These are phyloP conservation scores for Macroglossus sobrinus DNA, from an alignment of 2,113 vertebrate species.

Conservation along the genomic window DNA sequence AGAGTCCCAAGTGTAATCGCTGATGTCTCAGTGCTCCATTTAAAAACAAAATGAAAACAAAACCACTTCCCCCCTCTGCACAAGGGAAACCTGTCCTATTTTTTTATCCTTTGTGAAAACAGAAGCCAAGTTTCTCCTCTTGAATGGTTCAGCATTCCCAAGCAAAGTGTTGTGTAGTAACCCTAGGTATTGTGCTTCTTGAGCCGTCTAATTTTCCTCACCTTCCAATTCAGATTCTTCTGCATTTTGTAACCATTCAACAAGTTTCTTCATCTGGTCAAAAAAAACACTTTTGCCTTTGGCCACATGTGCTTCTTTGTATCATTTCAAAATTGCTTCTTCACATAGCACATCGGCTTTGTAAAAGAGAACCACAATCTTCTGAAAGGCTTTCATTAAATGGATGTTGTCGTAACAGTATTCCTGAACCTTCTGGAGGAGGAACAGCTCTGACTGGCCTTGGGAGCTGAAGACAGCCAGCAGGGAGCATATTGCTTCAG, in stretches of 20 bases:
- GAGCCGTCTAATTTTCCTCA: conserved; percentile 84
- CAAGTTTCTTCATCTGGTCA: conserved; percentile 96
- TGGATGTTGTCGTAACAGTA: conserved; percentile 97
- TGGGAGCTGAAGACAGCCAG: conserved; percentile 94
- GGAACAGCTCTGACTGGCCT: conserved; percentile 92
- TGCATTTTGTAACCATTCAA: conserved; percentile 94
- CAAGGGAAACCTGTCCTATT: conserved; percentile 82
- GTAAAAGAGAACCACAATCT: conserved; percentile 95
- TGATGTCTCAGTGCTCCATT: conserved; percentile 82
- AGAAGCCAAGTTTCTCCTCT: conserved; percentile 81
- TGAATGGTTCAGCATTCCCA: conserved; percentile 75
- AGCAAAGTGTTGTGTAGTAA: conserved; percentile 62
- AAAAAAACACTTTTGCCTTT: conserved; percentile 95
- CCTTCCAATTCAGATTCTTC: conserved; percentile 94
- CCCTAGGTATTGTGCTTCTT: conserved; percentile 72
- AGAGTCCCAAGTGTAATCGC: conserved; percentile 82
- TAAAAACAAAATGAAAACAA: conserved; percentile 72
- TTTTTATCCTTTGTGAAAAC: conserved; percentile 75
- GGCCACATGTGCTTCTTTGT: conserved; percentile 91
- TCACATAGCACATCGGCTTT: conserved; percentile 96
- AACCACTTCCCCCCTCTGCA: conserved; percentile 78
- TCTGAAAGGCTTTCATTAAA: conserved; percentile 97
- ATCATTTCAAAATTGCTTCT: conserved; percentile 93
- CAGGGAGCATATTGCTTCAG: conserved; percentile 93
- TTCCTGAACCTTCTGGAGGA: conserved; percentile 93